Conservation (phyloP, 2,888 invertebrate genomes). For the Sminthurinus aureus region DNA sequence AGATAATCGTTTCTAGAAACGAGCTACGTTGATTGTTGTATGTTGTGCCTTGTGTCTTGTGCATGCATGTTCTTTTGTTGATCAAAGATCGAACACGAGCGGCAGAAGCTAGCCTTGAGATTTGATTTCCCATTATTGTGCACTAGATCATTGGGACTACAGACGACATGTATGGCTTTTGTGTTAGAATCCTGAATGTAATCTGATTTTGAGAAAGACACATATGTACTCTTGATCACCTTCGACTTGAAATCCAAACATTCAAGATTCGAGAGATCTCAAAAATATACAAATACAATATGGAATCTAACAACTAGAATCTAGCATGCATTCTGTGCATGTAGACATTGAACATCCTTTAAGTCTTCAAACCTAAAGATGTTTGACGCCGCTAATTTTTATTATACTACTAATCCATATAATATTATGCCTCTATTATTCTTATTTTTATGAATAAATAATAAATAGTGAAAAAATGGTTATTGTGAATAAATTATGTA, state of each 20-base stretch:
- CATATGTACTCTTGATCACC: slow-evolving; percentile 18
- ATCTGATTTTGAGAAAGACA: not conserved
- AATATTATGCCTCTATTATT: too few species aligned
- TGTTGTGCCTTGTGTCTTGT: too few species aligned
- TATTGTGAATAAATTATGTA: not conserved
- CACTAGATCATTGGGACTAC: not conserved
- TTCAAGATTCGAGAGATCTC: not conserved
- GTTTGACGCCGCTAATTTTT: not conserved
- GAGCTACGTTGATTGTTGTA: too few species aligned
- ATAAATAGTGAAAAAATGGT: not conserved
- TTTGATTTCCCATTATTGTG: not conserved
- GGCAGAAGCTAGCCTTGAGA: not conserved
- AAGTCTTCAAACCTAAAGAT: not conserved
- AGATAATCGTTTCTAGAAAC: too few species aligned
- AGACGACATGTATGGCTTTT: not conserved
- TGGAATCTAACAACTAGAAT: too few species aligned
- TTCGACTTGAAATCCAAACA: not conserved
- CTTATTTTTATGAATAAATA: not conserved
- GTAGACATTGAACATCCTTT: not conserved
- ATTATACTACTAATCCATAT: not conserved
- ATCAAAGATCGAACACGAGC: not conserved
- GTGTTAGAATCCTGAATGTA: not conserved
- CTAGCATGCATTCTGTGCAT: not conserved
- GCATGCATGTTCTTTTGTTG: too few species aligned
- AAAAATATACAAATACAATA: too few species aligned